Conservation (phyloP, 2,797 vertebrate genomes). For the Percopsis omiscomaycus region DNA sequence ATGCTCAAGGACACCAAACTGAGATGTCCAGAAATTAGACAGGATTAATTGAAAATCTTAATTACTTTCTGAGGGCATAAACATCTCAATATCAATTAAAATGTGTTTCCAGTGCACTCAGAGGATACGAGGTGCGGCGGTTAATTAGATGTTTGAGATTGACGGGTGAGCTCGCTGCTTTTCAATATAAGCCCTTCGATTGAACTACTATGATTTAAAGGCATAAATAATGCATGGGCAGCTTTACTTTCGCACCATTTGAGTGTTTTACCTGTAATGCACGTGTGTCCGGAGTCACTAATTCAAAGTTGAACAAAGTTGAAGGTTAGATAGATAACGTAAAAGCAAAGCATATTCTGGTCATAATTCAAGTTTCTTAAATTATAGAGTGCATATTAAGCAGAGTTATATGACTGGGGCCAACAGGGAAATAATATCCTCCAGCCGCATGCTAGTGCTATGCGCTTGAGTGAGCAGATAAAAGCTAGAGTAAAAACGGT, state of each 20-base stretch:
- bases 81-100: conserved; percentile 88
- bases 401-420: conserved; percentile 81
- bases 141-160: conserved; percentile 82
- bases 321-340: conserved; percentile 81
- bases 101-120: conserved; percentile 80
- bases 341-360: conserved; percentile 72
- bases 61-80: conserved; percentile 86
- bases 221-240: conserved; percentile 79
- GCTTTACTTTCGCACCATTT: conserved; percentile 60
- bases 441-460: conserved; percentile 78
- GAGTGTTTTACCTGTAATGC: conserved; percentile 68
- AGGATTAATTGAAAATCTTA: conserved; percentile 87
- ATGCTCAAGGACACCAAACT: conserved; percentile 80
- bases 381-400: conserved; percentile 85
- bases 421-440: conserved; percentile 86
- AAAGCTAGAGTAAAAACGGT: conserved; percentile 79
- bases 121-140: conserved; percentile 80
- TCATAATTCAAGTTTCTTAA: conserved; percentile 83
- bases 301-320: conserved; percentile 82
- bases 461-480: conserved; percentile 83
- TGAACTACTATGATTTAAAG: conserved; percentile 74
- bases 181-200: conserved; percentile 77
- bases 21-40: conserved; percentile 85
- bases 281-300: conserved; percentile 70
- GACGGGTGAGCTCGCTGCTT: conserved; percentile 74